Percentiles rank a stretch among this genome's conserved stretches.
These are phyloP conservation scores for Panthera uncia DNA, from an alignment of 2,113 vertebrate genomes.

Conservation along the genomic window DNA sequence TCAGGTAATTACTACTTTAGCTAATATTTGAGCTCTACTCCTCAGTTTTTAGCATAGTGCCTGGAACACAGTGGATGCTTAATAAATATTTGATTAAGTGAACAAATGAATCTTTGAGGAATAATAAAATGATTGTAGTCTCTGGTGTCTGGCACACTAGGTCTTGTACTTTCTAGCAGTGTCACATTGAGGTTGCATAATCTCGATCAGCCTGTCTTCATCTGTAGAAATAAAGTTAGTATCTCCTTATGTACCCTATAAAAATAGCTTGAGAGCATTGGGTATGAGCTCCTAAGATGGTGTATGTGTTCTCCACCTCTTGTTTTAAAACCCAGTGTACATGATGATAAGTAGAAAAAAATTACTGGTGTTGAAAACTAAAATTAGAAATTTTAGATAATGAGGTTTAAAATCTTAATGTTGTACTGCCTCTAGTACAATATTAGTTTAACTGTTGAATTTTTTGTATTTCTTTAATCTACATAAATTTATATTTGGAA, in stretches of 20 bases:
- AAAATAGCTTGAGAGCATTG: not conserved
- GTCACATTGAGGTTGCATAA: not conserved
- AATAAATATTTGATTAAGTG: not conserved
- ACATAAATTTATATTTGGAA: conserved; percentile 1
- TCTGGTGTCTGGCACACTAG: not conserved
- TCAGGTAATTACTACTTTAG: not conserved
- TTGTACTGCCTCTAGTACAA: not conserved
- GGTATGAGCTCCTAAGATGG: not conserved
- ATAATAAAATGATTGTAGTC: not conserved
- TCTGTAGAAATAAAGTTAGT: conserved; percentile 40
- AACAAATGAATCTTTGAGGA: not conserved
- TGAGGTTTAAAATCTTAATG: too few species aligned
- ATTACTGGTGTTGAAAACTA: conserved; percentile 68
- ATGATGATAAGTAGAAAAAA: conserved; percentile 11
- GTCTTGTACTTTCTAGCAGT: not conserved
- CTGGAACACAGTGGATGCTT: not conserved
- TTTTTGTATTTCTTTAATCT: not conserved
- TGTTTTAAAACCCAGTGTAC: conserved; percentile 40
- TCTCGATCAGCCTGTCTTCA: not conserved
- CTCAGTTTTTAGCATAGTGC: not conserved
- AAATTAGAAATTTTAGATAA: conserved; percentile 62
- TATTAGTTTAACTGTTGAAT: conserved; percentile 79
- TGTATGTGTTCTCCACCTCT: not conserved
- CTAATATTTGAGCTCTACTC: not conserved
- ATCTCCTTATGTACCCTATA: not conserved